Evolutionary conservation across 2,888 invertebrate species (phyloP).

Genomic region (Cephalotes varians): DNA sequence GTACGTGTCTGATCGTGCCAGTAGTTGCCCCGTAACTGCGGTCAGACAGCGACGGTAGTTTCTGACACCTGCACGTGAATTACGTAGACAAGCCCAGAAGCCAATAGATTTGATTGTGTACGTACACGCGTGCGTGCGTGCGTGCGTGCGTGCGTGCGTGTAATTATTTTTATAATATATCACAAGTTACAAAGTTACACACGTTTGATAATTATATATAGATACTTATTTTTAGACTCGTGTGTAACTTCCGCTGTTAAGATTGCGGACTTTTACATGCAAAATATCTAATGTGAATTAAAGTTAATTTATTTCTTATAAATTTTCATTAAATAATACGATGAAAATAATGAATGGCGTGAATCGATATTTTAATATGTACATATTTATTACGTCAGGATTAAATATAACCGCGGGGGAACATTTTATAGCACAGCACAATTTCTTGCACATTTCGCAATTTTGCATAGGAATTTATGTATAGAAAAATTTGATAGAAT

Average conservation of each 20-base stretch:
- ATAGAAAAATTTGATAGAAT: neutral
- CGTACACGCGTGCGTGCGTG: too few species aligned
- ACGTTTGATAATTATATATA: neutral
- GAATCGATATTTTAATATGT: neutral
- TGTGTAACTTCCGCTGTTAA: neutral
- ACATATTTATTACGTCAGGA: neutral
- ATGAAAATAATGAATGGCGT: neutral
- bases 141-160: too few species aligned
- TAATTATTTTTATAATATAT: neutral
- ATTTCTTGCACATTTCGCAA: neutral
- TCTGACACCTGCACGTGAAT: conserved; percentile 18
- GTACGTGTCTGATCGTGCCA: conserved; percentile 36
- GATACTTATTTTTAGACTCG: neutral
- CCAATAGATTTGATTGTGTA: neutral
- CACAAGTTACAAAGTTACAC: neutral
- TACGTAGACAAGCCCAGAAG: neutral
- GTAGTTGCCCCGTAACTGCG: conserved; percentile 32
- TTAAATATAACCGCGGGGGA: neutral
- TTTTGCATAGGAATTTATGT: neutral
- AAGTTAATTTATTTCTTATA: neutral
- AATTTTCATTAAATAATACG: neutral
- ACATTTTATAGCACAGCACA: neutral
- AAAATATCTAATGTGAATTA: neutral
- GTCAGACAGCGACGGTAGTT: conserved; percentile 30
- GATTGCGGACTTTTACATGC: too few species aligned